These are phyloP conservation scores for Tryphoninae sp. DNA, from an alignment of 2,888 invertebrate species.

Conservation along the genomic window DNA sequence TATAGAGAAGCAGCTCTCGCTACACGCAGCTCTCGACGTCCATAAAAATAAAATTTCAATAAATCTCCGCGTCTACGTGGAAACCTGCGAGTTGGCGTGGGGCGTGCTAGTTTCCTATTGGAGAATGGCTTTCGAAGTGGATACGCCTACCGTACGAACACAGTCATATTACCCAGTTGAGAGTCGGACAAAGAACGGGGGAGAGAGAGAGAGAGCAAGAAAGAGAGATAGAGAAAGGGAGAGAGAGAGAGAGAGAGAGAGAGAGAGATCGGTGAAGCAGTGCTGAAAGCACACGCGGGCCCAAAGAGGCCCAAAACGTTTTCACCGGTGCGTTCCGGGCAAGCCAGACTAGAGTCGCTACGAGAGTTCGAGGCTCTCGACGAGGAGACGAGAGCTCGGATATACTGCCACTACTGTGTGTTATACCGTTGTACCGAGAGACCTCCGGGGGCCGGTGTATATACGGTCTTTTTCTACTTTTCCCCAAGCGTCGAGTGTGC, in stretches of 20 bases:
- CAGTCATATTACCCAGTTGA: constrained; percentile 40
- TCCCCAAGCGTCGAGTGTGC: constrained; percentile 24
- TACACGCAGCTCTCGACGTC: constrained; percentile 73
- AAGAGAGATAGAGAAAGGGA: constrained; percentile 4
- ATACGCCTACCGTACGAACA: constrained; percentile 76
- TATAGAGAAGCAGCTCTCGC: constrained; percentile 33
- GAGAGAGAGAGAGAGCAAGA: neutral
- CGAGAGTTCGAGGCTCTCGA: constrained; percentile 40
- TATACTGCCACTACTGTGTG: constrained; percentile 12
- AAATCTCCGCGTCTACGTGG: constrained; percentile 78
- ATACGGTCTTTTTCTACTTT: constrained; percentile 44
- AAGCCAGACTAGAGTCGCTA: neutral
- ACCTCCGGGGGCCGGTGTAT: neutral
- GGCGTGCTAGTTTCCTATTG: constrained; percentile 75
- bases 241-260: constrained; percentile 10
- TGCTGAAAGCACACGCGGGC: constrained; percentile 42
- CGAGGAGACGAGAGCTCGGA: constrained; percentile 38
- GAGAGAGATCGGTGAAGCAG: constrained; percentile 29
- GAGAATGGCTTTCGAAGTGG: constrained; percentile 70
- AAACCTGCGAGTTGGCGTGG: constrained; percentile 75
- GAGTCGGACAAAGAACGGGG: constrained; percentile 21
- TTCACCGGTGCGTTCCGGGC: constrained; percentile 34
- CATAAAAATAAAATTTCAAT: constrained; percentile 82
- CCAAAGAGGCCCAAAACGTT: constrained; percentile 40
- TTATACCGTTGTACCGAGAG: constrained; percentile 6